phyloP scores from a whole-genome alignment of 2,113 vertebrate species.

The Xenopus laevis region DNA sequence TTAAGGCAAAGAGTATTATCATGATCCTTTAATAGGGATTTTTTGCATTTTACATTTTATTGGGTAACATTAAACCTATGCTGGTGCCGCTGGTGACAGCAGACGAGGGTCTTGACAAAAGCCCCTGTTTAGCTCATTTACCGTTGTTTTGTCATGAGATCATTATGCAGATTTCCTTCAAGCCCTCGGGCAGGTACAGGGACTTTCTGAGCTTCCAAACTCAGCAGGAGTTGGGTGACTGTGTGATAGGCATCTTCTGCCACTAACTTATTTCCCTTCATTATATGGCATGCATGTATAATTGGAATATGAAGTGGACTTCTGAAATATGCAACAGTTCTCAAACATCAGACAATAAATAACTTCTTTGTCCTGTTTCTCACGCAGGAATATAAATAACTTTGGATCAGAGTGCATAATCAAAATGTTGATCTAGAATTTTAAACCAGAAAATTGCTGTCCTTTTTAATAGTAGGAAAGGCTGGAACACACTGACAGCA shows the following conservation, averaged over 20 bases:
- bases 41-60: constrained; percentile 28
- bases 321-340: background rate
- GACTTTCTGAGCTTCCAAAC: background rate
- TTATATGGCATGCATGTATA: background rate
- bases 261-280: background rate
- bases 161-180: constrained; percentile 19
- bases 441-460: too few relatives aligned
- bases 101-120: constrained; percentile 28
- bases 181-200: constrained; percentile 8
- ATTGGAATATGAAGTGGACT: background rate
- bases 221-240: background rate
- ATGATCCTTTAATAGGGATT: constrained; percentile 27
- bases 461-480: too few relatives aligned
- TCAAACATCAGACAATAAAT: background rate
- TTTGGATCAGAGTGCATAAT: too few relatives aligned
- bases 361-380: too few relatives aligned
- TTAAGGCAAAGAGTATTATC: constrained; percentile 4
- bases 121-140: constrained; percentile 8
- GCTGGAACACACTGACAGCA: too few relatives aligned
- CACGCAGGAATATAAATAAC: too few relatives aligned
- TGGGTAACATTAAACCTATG: constrained; percentile 13
- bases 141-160: constrained; percentile 14
- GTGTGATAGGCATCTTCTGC: constrained; percentile 25
- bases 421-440: too few relatives aligned
- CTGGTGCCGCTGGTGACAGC: constrained; percentile 24